A percentile compares a stretch with the other conserved stretches of the same genome.
phyloP scores from a whole-genome alignment of 2,113 vertebrate genomes.

The Eira barbara region DNA sequence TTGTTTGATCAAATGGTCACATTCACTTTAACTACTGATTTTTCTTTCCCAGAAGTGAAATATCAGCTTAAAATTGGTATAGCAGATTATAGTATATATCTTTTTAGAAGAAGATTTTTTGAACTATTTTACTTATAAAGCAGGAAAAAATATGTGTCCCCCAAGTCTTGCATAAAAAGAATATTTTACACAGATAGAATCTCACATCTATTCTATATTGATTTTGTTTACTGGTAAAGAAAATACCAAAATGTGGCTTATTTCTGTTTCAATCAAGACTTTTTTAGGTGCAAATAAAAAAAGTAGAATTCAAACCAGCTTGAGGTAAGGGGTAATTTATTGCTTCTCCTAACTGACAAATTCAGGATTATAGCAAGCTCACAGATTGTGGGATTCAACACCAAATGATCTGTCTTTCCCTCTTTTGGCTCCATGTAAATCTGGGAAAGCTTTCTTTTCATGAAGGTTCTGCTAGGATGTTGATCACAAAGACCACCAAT shows the following conservation, averaged over 20 bases:
- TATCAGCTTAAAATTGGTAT: neutral
- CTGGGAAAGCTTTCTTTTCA: neutral
- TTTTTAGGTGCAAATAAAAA: neutral
- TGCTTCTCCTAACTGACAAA: neutral
- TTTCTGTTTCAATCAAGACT: neutral
- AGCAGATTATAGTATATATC: neutral
- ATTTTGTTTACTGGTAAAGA: neutral
- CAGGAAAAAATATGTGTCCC: neutral
- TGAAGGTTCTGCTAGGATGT: neutral
- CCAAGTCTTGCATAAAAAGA: neutral
- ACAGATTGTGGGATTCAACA: neutral
- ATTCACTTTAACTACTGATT: constrained; percentile 10
- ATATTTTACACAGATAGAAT: neutral
- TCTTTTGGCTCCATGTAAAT: neutral
- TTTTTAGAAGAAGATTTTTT: constrained; percentile 9
- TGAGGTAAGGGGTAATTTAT: neutral
- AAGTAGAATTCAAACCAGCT: neutral
- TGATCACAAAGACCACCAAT: neutral
- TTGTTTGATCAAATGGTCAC: neutral
- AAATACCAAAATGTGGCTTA: neutral
- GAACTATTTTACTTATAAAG: constrained; percentile 6
- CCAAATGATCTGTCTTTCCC: neutral
- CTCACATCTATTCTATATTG: neutral
- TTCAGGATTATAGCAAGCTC: neutral
- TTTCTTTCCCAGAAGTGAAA: neutral